Evolutionary conservation across 2,888 invertebrate genomes (phyloP).

Genomic region (Keiferia lycopersicella): DNA sequence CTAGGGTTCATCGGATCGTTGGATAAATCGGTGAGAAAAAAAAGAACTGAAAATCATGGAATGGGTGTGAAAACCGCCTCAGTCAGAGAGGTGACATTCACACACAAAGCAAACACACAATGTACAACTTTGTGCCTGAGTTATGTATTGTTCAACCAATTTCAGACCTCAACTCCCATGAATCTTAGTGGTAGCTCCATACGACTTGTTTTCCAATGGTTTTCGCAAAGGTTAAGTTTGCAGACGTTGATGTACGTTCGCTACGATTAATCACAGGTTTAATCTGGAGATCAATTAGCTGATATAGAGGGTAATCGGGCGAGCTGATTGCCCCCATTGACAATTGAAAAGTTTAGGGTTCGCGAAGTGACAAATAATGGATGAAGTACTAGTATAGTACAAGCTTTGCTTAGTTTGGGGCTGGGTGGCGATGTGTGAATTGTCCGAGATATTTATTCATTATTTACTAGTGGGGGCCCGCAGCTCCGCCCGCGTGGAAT

Average conservation of each 20-base stretch:
- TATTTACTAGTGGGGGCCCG: no score
- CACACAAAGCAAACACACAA: not conserved
- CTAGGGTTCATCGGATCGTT: no score
- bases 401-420: no score
- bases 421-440: no score
- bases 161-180: not conserved
- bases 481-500: no score
- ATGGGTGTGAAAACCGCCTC: not conserved
- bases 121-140: not conserved
- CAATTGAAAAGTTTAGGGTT: constrained; percentile 31
- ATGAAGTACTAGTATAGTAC: no score
- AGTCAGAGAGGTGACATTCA: not conserved
- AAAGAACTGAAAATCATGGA: no score
- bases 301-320: constrained; percentile 34
- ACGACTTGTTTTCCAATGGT: constrained; percentile 1
- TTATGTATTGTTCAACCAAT: constrained; percentile 1
- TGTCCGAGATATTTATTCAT: no score
- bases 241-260: constrained; percentile 31
- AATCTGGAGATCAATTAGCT: constrained; percentile 42
- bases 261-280: constrained; percentile 44
- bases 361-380: constrained; percentile 9
- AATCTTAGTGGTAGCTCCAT: not conserved
- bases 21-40: no score
- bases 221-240: constrained; percentile 10
- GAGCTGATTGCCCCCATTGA: constrained; percentile 33